Conservation (phyloP, 1,140 invertebrate genomes). For the Ridgeia piscesae region DNA sequence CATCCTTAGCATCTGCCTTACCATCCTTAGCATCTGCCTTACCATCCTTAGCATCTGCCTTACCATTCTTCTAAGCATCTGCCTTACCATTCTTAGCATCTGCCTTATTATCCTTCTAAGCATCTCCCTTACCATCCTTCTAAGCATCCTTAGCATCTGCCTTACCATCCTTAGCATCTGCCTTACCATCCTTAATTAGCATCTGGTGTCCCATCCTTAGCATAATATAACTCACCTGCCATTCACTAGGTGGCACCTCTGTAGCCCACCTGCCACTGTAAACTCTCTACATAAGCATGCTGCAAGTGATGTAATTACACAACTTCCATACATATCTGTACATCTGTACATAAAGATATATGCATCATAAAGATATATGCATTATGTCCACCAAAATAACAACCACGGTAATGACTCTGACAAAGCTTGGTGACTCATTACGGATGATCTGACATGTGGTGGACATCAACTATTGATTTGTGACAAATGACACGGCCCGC, state of each 20-base stretch:
- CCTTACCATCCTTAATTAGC: no score
- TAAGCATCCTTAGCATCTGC: no score
- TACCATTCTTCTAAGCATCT: no score
- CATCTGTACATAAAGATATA: background rate
- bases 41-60: no score
- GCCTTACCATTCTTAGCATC: background rate
- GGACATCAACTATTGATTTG: background rate
- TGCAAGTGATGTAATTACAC: background rate
- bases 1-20: no score
- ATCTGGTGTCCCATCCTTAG: no score
- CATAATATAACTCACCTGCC: background rate
- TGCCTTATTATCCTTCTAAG: no score
- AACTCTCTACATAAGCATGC: background rate
- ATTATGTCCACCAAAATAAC: background rate
- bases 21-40: no score
- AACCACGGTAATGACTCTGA: background rate
- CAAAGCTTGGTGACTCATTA: background rate
- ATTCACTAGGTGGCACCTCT: background rate
- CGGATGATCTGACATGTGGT: background rate
- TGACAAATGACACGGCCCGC: background rate
- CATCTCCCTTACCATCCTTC: no score
- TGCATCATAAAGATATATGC: no score
- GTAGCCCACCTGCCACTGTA: background rate
- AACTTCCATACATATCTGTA: background rate
- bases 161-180: no score